Base-by-base conservation (phyloP, 2,797 vertebrate species). In the Etheostoma perlongum region DNA sequence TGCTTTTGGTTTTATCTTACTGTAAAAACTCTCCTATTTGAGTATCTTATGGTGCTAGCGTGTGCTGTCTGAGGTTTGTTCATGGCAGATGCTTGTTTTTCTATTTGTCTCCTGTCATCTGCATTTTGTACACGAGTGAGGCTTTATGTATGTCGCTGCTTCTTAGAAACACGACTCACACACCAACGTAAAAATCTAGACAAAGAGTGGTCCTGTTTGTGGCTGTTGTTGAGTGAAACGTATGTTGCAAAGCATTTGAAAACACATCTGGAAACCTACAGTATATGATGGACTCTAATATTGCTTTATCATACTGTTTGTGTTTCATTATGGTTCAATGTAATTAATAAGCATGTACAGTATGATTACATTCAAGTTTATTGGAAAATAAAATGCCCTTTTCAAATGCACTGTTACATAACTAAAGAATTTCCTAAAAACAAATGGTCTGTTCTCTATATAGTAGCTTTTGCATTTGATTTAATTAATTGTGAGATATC, bases 381-480 rank as follows among this genome's bases (percentile, higher is more conserved):
- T 80, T 4, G 21, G 67, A 62, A 40, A 4, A 64, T 33, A 76
- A 85, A 67, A 67, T 2, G 90, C 92, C 92, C 91, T 94, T 93
- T 84, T 71, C 12, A 78, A 71, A 72, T 92, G 93, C 92, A 93
- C 92, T 92, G 71, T 79, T 11, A 19, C 18, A 14, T 30, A 72
- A 75, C 47, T 40, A 57, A 60, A 70, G 60, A 71, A 27, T 10
- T 6, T 42, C 18, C 63, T 55, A 59, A 79, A 83, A 44, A 59
- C 30, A 23, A 63, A n/a, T 61, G 25, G 16, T 68, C 16, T 66
- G 33, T 36, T 77, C 51, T 67, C 23, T 68, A 21, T 18, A 1
- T 4, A 1, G 64, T 42, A 27, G 54, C 52, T 82, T 33, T 51
- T 52, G 25, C 49, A 23, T 68, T 40, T 2, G 0, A 21, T 70